Base-by-base conservation (phyloP, 1,140 invertebrate species). In the Latrodectus geometricus region DNA sequence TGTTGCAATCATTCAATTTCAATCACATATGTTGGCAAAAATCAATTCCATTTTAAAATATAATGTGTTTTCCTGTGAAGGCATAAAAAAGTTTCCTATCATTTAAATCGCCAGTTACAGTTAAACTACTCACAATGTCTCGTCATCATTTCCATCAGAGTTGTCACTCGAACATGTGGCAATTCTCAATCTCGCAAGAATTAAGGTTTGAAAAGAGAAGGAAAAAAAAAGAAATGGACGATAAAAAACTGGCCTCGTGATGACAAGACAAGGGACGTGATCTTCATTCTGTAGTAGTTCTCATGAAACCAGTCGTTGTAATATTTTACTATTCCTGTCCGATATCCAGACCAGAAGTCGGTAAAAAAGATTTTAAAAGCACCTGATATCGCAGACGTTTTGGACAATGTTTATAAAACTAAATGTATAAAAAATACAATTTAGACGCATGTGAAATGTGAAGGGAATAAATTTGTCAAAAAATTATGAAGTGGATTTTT, bases 1-100 rank as follows among this genome's bases (percentile, higher is more conserved):
- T 35, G 35, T 35, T 35, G 35, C 5, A 35, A 35, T 35, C 35
- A 35, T 35, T 35, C 35, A 35, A 1, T 35, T 5, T 35, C 35
- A 35, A 3, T 5, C 35, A 35, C 5, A 5, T 35, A 35, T 35
- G 35, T 35, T 35, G 1, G 35, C 5, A 35, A 35, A 35, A 35
- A 35, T 35, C 35, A 3, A 35, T 35, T 35, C 35, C 35, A 35
- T 35, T 35, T 35, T 35, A 35, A 35, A 35, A 35, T 35, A 35
- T 3, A 35, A 35, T 35, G 5, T 5, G 5, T 3, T 35, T 35
- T 35, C 2, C 35, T 35, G 35, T 35, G 35, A 35, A 35, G 35
- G 77, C 77, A 79, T 52, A 77, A 79, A 79, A 49, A 50, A 65
- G 77, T 23, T 68, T 79, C 56, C 56, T 65, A 35, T 23, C 66